Evolutionary conservation across 1,140 invertebrate species (phyloP), one percentile per base, ranked within the genome.

Genomic region (Pseudoatta argentina): DNA sequence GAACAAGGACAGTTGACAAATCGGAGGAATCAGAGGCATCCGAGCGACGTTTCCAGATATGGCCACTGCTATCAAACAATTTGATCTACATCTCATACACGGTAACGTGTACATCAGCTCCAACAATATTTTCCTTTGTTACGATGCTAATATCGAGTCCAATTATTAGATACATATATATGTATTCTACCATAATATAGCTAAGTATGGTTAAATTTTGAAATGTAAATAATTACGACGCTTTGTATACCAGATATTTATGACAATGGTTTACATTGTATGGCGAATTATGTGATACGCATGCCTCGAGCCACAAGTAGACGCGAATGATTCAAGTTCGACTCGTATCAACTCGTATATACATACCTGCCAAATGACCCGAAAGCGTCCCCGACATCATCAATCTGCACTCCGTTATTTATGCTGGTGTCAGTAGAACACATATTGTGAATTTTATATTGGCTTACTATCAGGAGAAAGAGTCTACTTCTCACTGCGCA

Each of bases 311-410:
- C 39, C 8, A 44, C 8, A 39, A 2, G 61, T 30, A 30, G 27
- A 64, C 14, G 12, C 10, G 16, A 27, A 2, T 64, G 8, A 44
- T 44, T 10, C 39, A 12, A 44, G 39, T 44, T 12, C 39, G 8
- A 44, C n/a, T 16, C 10, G 18, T 66, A 34, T 39, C 34, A 39
- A 39, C 5, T n/a, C 4, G 30, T 66, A 34, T 39, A 3, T 87
- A 94, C 93, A 3, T 87, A 95, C 94, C 93, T 94, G 86, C 92
- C 88, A 89, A 91, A 94, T 14, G 94, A 93, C 78, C 91, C 93
- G 53, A 94, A 94, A 7, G 94, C 93, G 78, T 95, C 94, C 39
- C 86, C 89, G 27, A 92, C 91, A 77, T 95, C 94, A 10, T 81
- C 86, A 24, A 86, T n/a, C 69, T 76, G 16, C 10, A 44, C 30